Conservation (phyloP, 92 coral and sea anemone species). For the Epizoanthus stellaris region DNA sequence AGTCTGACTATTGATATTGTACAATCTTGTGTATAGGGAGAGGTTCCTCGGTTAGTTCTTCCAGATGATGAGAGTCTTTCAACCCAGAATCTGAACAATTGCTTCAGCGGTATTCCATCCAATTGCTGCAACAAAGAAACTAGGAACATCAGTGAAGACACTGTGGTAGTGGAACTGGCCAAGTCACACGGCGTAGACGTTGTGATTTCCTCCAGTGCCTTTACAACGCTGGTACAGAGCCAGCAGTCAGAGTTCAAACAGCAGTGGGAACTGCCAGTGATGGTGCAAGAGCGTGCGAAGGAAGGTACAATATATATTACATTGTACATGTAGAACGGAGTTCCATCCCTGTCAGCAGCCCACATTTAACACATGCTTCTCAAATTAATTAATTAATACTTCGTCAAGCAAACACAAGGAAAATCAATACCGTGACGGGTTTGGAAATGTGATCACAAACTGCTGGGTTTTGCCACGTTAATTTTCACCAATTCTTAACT, state of each 20-base stretch:
- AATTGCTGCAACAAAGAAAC: not conserved
- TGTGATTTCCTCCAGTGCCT: conserved; percentile 71
- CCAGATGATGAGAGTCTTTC: conserved; percentile 23
- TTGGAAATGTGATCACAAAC: too few relatives aligned
- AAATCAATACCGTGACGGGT: too few relatives aligned
- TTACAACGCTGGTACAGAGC: conserved; percentile 80
- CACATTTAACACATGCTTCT: too few relatives aligned
- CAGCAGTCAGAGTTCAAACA: conserved; percentile 73
- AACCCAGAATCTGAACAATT: conserved; percentile 22
- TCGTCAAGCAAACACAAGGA: too few relatives aligned
- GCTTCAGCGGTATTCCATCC: not conserved
- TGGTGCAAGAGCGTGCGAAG: conserved; percentile 41
- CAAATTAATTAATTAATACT: too few relatives aligned
- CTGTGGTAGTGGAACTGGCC: conserved; percentile 65
- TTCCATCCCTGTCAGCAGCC: too few relatives aligned
- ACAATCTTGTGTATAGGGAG: conserved; percentile 19
- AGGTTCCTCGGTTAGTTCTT: conserved; percentile 30
- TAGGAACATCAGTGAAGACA: conserved; percentile 63
- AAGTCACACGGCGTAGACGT: conserved; percentile 67
- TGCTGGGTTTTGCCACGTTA: too few relatives aligned
- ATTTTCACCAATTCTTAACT: too few relatives aligned
- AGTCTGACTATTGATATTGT: not conserved
- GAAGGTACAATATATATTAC: not conserved
- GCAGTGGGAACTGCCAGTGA: conserved; percentile 82
- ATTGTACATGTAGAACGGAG: too few relatives aligned